phyloP scores from a whole-genome alignment of 2,797 vertebrate genomes.

The Antrozous pallidus region DNA sequence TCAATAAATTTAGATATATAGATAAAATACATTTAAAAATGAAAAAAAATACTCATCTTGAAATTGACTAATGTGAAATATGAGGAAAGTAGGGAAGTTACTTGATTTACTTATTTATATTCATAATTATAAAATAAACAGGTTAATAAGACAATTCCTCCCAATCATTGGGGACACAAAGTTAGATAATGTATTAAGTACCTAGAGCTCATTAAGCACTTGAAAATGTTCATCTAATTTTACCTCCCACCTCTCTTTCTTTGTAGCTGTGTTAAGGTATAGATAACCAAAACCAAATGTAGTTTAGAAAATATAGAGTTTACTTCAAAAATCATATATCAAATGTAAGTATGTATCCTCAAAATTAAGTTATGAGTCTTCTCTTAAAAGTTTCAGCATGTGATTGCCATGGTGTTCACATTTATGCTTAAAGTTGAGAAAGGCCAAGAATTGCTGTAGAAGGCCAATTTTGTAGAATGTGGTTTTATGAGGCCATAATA shows the following conservation, averaged over 20 bases:
- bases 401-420: background rate
- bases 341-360: background rate
- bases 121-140: background rate
- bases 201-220: background rate
- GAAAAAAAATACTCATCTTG: background rate
- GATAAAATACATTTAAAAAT: background rate
- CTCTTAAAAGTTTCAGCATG: background rate
- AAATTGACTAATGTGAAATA: background rate
- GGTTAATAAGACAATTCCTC: background rate
- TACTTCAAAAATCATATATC: background rate
- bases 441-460: background rate
- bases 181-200: background rate
- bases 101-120: background rate
- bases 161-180: background rate
- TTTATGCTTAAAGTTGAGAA: background rate
- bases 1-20: background rate
- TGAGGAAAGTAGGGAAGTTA: background rate
- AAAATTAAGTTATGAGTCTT: background rate
- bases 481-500: background rate
- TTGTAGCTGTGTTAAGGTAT: background rate
- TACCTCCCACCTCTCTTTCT: background rate
- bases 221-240: background rate
- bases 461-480: background rate
- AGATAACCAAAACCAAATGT: background rate
- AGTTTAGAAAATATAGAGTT: background rate